Evolutionary conservation across 2,113 vertebrate genomes (phyloP), one percentile per base, ranked within the genome.

Genomic region (Gallinago jamesoni): DNA sequence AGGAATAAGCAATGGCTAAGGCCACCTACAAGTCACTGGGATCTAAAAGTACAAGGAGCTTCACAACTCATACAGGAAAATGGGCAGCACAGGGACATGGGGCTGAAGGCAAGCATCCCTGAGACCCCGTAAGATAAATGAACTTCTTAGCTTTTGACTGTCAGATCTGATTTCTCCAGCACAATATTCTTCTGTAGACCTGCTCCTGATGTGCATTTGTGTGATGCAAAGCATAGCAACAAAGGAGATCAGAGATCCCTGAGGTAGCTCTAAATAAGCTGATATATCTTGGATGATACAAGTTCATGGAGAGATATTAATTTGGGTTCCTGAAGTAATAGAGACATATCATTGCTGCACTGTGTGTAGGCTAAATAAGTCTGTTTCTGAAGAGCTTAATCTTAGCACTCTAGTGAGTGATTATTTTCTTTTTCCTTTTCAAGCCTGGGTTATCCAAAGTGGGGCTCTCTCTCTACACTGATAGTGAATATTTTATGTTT

Each of bases 41-140:
- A 45, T 74, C 24, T 82, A 14, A 47, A 87, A 52, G 24, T 55
- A 45, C 4, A 31, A 18, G 22, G 6, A 72, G 5, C 16, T 14
- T 78, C 31, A 59, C 22, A 78, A 72, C 2, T 57, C 9, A 7
- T 31, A n/a, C 4, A 41, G 28, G 25, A 70, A 75, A 76, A 59
- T 43, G 28, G 14, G 12, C 39, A 45, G 35, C 31, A 9, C 77
- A 37, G 14, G 11, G 7, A 19, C 4, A 18, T 18, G 47, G 20
- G 30, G 11, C 35, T 19, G 3, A 8, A 7, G 10, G 14, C 7
- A 77, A n/a, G 12, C 27, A 55, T 45, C 8, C 7, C 27, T 0
- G 3, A 63, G 28, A 72, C 22, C 35, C 28, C 47, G 14, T n/a
- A 43, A 83, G 20, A 35, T 59, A 67, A 84, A 90, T 37, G 10